Evolutionary conservation across 2,888 invertebrate genomes (phyloP).

Genomic region (Drosophila ezoana): DNA sequence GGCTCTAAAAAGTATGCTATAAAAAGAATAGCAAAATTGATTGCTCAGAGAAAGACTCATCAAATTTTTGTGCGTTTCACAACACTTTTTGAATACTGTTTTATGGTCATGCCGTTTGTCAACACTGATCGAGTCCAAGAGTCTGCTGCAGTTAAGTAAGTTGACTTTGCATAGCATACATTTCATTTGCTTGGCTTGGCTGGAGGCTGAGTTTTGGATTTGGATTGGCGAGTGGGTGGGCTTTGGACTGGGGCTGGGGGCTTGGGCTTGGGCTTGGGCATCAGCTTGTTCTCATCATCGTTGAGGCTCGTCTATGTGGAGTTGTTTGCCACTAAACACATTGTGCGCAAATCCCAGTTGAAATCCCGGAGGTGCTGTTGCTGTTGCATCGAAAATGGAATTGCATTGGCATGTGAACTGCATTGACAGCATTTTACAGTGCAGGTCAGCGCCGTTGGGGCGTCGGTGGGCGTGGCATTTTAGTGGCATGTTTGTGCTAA

Average conservation of each 20-base stretch:
- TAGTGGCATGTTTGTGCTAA: slow-evolving; percentile 80
- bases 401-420: slow-evolving; percentile 71
- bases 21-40: background rate
- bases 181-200: slow-evolving; percentile 40
- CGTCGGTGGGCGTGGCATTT: slow-evolving; percentile 69
- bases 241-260: background rate
- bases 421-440: slow-evolving; percentile 76
- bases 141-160: slow-evolving; percentile 16
- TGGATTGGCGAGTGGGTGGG: background rate
- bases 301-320: slow-evolving; percentile 4
- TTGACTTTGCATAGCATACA: slow-evolving; percentile 40
- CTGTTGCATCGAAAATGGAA: slow-evolving; percentile 52
- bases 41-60: background rate
- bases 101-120: background rate
- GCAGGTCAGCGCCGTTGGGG: slow-evolving; percentile 50
- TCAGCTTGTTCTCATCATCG: slow-evolving; percentile 33
- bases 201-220: background rate
- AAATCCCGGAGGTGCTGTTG: slow-evolving; percentile 74
- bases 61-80: background rate
- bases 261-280: slow-evolving; percentile 4
- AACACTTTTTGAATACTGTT: too few species aligned
- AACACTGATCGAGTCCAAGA: slow-evolving; percentile 9
- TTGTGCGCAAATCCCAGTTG: slow-evolving; percentile 73
- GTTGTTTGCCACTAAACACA: slow-evolving; percentile 73
- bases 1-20: too few species aligned